These are phyloP conservation scores for Hydrotaea diabolus DNA, from an alignment of 2,888 invertebrate species.

Conservation along the genomic window DNA sequence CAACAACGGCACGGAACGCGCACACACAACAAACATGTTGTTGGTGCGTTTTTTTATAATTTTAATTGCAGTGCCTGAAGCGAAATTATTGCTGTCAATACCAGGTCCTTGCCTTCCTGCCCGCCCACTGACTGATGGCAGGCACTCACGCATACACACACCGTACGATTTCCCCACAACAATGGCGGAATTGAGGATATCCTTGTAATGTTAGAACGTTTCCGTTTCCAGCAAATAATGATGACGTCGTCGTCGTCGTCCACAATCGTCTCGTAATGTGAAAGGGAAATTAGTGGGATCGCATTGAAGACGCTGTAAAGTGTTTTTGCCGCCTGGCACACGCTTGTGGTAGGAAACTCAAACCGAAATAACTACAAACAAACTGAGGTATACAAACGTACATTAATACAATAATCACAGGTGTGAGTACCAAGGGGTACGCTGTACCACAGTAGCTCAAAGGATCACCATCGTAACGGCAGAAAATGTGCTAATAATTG, in stretches of 20 bases:
- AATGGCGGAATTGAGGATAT: slow-evolving; percentile 41
- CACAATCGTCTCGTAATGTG: neutral
- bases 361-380: no score
- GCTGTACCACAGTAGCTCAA: no score
- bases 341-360: neutral
- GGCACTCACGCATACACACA: no score
- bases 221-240: slow-evolving; percentile 39
- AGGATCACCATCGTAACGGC: no score
- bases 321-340: neutral
- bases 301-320: neutral
- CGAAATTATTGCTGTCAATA: slow-evolving; percentile 58
- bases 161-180: no score
- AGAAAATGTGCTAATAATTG: no score
- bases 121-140: neutral
- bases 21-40: slow-evolving; percentile 28
- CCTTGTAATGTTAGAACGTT: slow-evolving; percentile 43
- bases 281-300: slow-evolving; percentile 7
- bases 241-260: slow-evolving; percentile 6
- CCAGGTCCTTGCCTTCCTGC: slow-evolving; percentile 9
- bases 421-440: no score
- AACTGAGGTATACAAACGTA: no score
- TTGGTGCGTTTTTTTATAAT: slow-evolving; percentile 48
- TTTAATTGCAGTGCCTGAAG: slow-evolving; percentile 52
- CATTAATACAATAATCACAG: no score
- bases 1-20: neutral